Conservation (phyloP, 2,888 invertebrate species). For the Calephelis perditalis region DNA sequence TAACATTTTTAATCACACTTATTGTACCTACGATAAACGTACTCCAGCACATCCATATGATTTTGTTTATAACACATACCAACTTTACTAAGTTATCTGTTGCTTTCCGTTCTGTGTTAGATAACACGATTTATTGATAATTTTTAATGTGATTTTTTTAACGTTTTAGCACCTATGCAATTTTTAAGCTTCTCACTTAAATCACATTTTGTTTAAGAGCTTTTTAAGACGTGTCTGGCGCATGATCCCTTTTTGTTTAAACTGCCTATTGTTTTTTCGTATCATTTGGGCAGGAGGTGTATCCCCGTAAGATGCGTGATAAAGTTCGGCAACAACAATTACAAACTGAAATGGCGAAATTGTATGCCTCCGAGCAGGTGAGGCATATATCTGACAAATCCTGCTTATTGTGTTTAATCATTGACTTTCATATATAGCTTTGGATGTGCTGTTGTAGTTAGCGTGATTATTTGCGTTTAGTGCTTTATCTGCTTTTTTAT, state of each 20-base stretch:
- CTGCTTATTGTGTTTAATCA: conserved; percentile 48
- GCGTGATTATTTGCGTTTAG: conserved; percentile 33
- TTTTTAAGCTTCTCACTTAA: conserved; percentile 41
- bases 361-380: conserved; percentile 76
- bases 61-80: conserved; percentile 50
- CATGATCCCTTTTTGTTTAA: conserved; percentile 75
- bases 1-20: conserved; percentile 35
- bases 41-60: conserved; percentile 63
- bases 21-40: conserved; percentile 31
- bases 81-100: conserved; percentile 31
- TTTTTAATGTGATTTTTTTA: conserved; percentile 43
- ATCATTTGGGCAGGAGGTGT: conserved; percentile 84
- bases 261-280: conserved; percentile 76
- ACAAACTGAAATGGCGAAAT: conserved; percentile 78
- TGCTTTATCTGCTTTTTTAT: conserved; percentile 50
- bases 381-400: conserved; percentile 63
- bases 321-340: conserved; percentile 84
- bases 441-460: conserved; percentile 74
- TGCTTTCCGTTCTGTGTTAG: conserved; percentile 62
- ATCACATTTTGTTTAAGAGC: conserved; percentile 29
- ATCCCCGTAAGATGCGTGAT: conserved; percentile 90
- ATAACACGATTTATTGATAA: conserved; percentile 53
- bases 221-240: conserved; percentile 51
- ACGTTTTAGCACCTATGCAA: conserved; percentile 45
- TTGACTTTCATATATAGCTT: conserved; percentile 53